Percentiles rank a stretch among this genome's conserved stretches.
Evolutionary conservation across 2,888 invertebrate species (phyloP).

Genomic region (Aspidiotus destructor): DNA sequence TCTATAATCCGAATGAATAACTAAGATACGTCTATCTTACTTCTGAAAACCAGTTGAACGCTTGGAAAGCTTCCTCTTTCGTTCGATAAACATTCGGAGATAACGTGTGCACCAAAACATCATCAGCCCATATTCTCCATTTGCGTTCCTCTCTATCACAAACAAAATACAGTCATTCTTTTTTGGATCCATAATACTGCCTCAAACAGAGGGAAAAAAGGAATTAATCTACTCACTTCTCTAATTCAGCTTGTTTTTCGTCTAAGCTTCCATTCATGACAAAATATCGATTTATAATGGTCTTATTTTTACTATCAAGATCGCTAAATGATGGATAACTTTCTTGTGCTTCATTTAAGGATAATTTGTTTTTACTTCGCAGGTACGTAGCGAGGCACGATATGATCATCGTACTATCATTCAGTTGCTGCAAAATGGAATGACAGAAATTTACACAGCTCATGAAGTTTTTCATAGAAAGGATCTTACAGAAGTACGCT

Average conservation of each 20-base stretch:
- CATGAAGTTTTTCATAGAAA: too few species aligned
- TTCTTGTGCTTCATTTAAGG: constrained; percentile 56
- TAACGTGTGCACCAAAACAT: constrained; percentile 77
- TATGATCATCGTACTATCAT: constrained; percentile 89
- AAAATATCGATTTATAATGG: constrained; percentile 80
- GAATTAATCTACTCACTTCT: neutral
- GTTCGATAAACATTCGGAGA: constrained; percentile 96
- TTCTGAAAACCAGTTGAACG: constrained; percentile 88
- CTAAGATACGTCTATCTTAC: constrained; percentile 38
- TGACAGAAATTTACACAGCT: too few species aligned
- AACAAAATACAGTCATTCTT: neutral
- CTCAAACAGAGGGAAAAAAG: too few species aligned
- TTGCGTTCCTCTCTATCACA: constrained; percentile 74
- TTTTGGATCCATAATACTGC: too few species aligned
- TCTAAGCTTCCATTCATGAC: constrained; percentile 57
- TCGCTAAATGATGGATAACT: constrained; percentile 65
- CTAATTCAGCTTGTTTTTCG: constrained; percentile 18
- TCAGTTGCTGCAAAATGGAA: constrained; percentile 57
- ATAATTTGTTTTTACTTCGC: constrained; percentile 47
- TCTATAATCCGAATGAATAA: neutral
- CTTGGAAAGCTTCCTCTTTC: constrained; percentile 69
- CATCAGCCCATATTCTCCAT: constrained; percentile 94
- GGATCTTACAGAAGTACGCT: constrained; percentile 3
- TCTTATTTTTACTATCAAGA: constrained; percentile 54
- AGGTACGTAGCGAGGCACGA: constrained; percentile 75